Base-by-base conservation (phyloP, 2,797 vertebrate species). In the Hipposideros larvatus region DNA sequence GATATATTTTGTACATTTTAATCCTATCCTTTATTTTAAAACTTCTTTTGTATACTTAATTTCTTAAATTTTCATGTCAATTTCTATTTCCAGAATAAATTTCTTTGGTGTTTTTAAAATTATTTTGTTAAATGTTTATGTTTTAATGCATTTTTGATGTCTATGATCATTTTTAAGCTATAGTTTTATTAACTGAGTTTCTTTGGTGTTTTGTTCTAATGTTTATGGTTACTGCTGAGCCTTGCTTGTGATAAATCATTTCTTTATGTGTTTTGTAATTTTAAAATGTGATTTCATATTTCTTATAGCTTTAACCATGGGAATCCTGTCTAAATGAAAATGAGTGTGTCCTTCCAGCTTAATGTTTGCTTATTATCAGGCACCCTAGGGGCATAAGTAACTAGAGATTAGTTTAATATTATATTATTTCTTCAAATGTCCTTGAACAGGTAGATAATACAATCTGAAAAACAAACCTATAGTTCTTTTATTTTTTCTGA, bases 251-350 rank as follows among this genome's bases (percentile, higher is more conserved):
- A 87, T 94, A 43, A 16, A 90, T 78, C 31, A 80, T 87, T 95
- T 91, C 22, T 87, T 89, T 61, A 74, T 22, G 5, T 73, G 22
- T 78, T 91, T 86, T 74, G 11, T 43, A 90, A 88, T 68, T 91
- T 89, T 87, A 14, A 73, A 93, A 82, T 89, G 55, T 87, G n/a
- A 85, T 95, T 89, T 95, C 5, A 24, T 79, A 93, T 94, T 82
- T 91, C 61, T 91, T 61, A 92, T 11, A 34, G 41, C 9, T 84
- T 84, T 93, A 77, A 53, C 28, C 28, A 71, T 53, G 71, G 71
- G 55, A 88, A 84, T 82, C 5, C 10, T 59, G 59, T 73, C n/a
- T 68, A 57, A 43, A 82, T 37, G 18, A 68, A n/a, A 95, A 87
- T 77, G 55, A 95, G 59, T 87, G 11, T 59, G 34, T 34, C n/a